Conservation (phyloP, 2,888 invertebrate species). For the Diaperis boleti region DNA sequence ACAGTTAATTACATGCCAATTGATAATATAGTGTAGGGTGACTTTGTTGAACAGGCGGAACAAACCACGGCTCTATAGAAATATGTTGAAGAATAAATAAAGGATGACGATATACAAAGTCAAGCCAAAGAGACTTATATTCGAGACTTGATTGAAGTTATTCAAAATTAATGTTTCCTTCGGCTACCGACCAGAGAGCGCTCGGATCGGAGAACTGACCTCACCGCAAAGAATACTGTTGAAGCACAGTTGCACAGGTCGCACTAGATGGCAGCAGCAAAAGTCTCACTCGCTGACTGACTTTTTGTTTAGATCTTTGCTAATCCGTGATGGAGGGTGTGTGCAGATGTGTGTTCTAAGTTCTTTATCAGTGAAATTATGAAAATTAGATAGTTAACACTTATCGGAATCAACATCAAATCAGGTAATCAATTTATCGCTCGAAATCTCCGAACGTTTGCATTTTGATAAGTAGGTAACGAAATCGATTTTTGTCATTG, state of each 20-base stretch:
- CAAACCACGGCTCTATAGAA: no score
- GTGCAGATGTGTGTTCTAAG: constrained; percentile 25
- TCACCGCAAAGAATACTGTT: no score
- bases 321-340: constrained; percentile 32
- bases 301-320: constrained; percentile 7
- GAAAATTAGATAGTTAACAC: constrained; percentile 22
- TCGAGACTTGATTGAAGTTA: no score
- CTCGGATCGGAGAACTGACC: no score
- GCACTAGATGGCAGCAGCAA: not conserved
- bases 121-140: no score
- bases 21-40: no score
- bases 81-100: no score
- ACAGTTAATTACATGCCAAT: no score
- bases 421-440: constrained; percentile 15
- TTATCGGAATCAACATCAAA: constrained; percentile 8
- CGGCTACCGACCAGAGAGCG: no score
- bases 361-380: constrained; percentile 16
- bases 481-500: not conserved
- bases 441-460: not conserved
- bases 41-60: no score
- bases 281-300: not conserved
- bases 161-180: no score
- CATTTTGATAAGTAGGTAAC: constrained; percentile 7
- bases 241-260: not conserved
- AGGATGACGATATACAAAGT: no score